Evolutionary conservation across 1,140 invertebrate species (phyloP).

Genomic region (Drosophila kurseongensis): DNA sequence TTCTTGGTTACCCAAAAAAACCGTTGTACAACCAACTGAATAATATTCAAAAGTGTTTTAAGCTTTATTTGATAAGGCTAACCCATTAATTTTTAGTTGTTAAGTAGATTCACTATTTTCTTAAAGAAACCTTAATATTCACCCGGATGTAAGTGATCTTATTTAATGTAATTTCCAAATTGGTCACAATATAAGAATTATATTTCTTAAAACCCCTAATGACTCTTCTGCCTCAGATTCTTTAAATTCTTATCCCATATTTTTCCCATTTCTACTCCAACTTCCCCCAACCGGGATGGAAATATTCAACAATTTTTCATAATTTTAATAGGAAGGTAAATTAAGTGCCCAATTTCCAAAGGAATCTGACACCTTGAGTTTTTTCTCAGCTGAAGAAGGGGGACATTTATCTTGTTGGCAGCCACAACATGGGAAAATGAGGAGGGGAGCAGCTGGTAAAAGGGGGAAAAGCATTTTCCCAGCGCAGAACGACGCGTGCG

Average conservation of each 20-base stretch:
- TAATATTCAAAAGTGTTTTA: neutral
- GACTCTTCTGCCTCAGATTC: neutral
- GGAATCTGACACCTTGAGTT: slow-evolving; percentile 64
- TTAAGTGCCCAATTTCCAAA: slow-evolving; percentile 73
- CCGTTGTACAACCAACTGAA: neutral
- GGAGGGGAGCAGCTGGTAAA: slow-evolving; percentile 6
- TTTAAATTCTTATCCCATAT: neutral
- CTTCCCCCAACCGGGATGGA: slow-evolving; percentile 12
- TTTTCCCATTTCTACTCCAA: slow-evolving; percentile 1
- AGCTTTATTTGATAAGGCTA: too few relatives aligned
- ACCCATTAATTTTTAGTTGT: too few relatives aligned
- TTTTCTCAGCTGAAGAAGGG: slow-evolving; percentile 16
- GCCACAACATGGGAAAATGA: slow-evolving; percentile 22
- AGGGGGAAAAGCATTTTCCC: slow-evolving; percentile 28
- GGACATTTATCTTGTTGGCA: slow-evolving; percentile 53
- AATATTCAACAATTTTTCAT: slow-evolving; percentile 68
- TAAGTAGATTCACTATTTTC: too few relatives aligned
- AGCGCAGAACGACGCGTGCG: slow-evolving; percentile 59
- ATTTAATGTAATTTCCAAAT: too few relatives aligned
- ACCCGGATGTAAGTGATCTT: too few relatives aligned
- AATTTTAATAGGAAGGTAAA: slow-evolving; percentile 67
- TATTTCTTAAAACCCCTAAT: too few relatives aligned
- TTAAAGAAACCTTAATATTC: too few relatives aligned
- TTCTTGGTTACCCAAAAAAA: neutral
- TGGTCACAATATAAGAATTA: too few relatives aligned